Percentiles rank a stretch among this genome's conserved stretches.
phyloP scores from a whole-genome alignment of 2,797 vertebrate species.

The Lophius americanus region DNA sequence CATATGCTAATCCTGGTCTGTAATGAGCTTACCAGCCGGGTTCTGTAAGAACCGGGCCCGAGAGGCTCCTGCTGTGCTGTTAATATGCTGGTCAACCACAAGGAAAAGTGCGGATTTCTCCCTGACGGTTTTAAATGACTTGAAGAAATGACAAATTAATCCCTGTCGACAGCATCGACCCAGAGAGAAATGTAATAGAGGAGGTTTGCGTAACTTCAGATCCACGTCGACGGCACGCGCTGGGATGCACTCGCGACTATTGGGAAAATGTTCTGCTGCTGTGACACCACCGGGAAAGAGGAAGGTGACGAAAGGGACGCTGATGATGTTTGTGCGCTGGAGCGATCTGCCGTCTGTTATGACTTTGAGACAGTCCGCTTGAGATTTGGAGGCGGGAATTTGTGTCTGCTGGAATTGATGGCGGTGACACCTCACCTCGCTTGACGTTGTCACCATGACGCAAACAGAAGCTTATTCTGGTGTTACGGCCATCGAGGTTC shows the following conservation, averaged over 20 bases:
- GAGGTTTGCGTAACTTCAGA: slow-evolving; percentile 12
- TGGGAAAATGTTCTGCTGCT: not conserved
- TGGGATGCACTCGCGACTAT: not conserved
- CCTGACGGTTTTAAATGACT: slow-evolving; percentile 52
- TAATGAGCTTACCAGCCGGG: slow-evolving; percentile 64
- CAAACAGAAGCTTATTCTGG: slow-evolving; percentile 12
- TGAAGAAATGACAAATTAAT: slow-evolving; percentile 64
- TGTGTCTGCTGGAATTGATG: slow-evolving; percentile 17
- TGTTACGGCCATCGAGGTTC: not conserved
- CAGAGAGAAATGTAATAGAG: slow-evolving; percentile 30
- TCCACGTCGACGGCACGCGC: not conserved
- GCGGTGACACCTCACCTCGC: slow-evolving; percentile 24
- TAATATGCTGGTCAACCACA: slow-evolving; percentile 74
- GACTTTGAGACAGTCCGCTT: slow-evolving; percentile 47
- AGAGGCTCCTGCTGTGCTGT: slow-evolving; percentile 64
- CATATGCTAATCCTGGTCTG: slow-evolving; percentile 59
- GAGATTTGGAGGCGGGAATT: slow-evolving; percentile 39
- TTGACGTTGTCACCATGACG: not conserved
- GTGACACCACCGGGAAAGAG: slow-evolving; percentile 35
- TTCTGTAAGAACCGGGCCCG: slow-evolving; percentile 45
- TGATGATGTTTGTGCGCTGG: slow-evolving; percentile 60
- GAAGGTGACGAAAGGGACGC: slow-evolving; percentile 55
- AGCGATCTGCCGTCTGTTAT: slow-evolving; percentile 60
- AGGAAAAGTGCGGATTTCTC: slow-evolving; percentile 59
- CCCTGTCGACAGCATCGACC: slow-evolving; percentile 52